phyloP scores from a whole-genome alignment of 2,797 vertebrate species.

The Rhinogobio ventralis region DNA sequence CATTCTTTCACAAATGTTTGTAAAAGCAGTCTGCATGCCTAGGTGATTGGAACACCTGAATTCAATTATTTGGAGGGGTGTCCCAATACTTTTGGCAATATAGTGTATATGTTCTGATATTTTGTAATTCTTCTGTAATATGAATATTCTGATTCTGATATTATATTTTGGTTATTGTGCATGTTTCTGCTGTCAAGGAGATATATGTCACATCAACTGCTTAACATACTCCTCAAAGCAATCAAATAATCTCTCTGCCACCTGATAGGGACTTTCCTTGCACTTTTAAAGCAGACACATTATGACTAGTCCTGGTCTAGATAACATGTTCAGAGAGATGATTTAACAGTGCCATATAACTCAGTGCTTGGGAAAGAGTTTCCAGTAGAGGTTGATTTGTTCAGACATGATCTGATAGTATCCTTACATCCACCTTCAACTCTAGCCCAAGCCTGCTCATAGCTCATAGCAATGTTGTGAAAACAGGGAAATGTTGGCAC shows the following conservation, averaged over 20 bases:
- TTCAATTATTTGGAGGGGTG: too few species aligned
- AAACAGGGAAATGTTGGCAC: slow-evolving; percentile 13
- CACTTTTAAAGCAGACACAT: not conserved
- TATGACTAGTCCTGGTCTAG: slow-evolving; percentile 41
- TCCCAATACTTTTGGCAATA: too few species aligned
- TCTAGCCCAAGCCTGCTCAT: slow-evolving; percentile 4
- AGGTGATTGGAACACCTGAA: too few species aligned
- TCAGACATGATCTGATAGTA: slow-evolving; percentile 31
- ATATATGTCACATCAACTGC: not conserved
- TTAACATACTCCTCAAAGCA: slow-evolving; percentile 13
- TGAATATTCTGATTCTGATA: too few species aligned
- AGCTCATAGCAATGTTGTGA: slow-evolving; percentile 34
- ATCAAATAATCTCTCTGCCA: slow-evolving; percentile 30
- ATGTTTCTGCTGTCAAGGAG: not conserved
- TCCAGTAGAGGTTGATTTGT: slow-evolving; percentile 12
- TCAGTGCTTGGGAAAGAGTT: slow-evolving; percentile 2
- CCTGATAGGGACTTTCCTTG: slow-evolving; percentile 30
- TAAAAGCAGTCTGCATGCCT: too few species aligned
- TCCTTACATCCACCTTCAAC: not conserved
- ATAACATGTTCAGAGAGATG: slow-evolving; percentile 3
- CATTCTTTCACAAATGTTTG: too few species aligned
- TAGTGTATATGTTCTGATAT: not conserved
- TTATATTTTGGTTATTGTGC: too few species aligned
- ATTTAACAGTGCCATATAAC: not conserved
- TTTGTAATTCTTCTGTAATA: not conserved